These are phyloP conservation scores for Cerastis rubricosa DNA, from an alignment of 2,888 invertebrate species.

Conservation along the genomic window DNA sequence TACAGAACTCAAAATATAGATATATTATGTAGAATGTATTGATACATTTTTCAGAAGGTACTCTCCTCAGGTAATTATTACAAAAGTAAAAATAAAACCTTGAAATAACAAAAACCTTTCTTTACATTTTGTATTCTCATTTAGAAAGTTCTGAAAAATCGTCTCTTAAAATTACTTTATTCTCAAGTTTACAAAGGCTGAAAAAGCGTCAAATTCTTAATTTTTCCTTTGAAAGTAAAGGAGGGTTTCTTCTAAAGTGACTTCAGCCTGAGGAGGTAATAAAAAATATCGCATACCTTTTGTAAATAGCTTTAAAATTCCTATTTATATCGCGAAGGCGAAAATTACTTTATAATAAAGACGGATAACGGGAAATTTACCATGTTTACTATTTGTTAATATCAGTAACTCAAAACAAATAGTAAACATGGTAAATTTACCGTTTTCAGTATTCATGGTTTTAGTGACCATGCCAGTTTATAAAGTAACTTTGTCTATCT, in stretches of 20 bases:
- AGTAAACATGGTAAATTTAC: too few relatives aligned
- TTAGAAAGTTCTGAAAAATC: background rate
- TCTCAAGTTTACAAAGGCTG: slow-evolving; percentile 15
- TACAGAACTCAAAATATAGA: too few relatives aligned
- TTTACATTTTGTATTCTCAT: background rate
- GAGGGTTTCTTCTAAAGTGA: background rate
- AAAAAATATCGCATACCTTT: background rate
- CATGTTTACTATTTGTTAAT: too few relatives aligned
- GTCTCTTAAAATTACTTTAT: slow-evolving; percentile 5
- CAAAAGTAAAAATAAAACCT: background rate
- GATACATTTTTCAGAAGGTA: background rate
- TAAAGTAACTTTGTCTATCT: too few relatives aligned
- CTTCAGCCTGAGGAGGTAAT: background rate
- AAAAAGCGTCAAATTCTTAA: slow-evolving; percentile 13
- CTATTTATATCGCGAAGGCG: too few relatives aligned
- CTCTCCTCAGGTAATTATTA: background rate
- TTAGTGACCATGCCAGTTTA: too few relatives aligned
- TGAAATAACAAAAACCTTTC: background rate
- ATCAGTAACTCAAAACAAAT: too few relatives aligned
- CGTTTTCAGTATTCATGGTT: too few relatives aligned
- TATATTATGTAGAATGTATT: too few relatives aligned
- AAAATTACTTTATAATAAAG: too few relatives aligned
- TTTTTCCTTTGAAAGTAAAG: background rate
- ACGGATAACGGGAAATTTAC: too few relatives aligned
- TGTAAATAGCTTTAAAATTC: background rate